A percentile compares a stretch with the other conserved stretches of the same genome.
Conservation (phyloP, 2,888 invertebrate genomes). For the Limnephilus auricula region DNA sequence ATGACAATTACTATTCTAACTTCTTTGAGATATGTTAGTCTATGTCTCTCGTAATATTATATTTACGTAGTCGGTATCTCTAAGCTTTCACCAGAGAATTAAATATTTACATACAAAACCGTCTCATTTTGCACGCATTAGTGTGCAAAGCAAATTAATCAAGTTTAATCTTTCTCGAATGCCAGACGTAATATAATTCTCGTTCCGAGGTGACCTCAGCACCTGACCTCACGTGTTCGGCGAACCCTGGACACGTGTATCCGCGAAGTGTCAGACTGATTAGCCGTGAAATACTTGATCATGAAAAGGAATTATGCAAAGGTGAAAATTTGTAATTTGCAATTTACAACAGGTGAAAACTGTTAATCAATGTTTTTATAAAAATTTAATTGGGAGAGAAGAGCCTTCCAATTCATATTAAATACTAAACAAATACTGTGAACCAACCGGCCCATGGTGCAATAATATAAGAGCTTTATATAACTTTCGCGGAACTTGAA, state of each 20-base stretch:
- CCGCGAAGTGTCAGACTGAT: constrained; percentile 18
- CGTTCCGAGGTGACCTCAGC: neutral
- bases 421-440: too few relatives aligned
- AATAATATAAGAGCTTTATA: too few relatives aligned
- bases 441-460: too few relatives aligned
- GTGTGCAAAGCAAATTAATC: neutral
- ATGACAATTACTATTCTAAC: neutral
- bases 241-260: constrained; percentile 23
- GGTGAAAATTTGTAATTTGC: neutral
- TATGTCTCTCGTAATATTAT: neutral
- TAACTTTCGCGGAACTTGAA: too few relatives aligned
- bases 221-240: constrained; percentile 9
- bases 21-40: neutral
- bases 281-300: constrained; percentile 34
- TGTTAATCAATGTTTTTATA: neutral
- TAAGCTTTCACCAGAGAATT: neutral
- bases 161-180: neutral
- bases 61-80: neutral
- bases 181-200: neutral
- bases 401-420: neutral
- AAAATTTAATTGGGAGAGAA: neutral
- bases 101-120: neutral
- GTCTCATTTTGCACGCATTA: neutral
- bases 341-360: neutral
- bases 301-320: neutral